Evolutionary conservation across 2,888 invertebrate genomes (phyloP).

Genomic region (Eledona agricola): DNA sequence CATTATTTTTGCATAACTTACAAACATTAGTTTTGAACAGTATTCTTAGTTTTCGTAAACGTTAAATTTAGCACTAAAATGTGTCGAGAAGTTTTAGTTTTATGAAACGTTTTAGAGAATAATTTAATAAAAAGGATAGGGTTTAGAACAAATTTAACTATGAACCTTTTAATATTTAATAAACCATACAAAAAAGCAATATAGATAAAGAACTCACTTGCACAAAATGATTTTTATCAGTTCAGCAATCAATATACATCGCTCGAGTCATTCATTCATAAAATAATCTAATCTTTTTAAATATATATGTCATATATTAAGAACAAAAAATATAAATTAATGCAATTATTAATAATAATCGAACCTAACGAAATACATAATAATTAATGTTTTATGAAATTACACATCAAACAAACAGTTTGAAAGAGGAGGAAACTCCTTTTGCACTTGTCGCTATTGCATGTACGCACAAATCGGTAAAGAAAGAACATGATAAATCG

Average conservation of each 20-base stretch:
- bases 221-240: slow-evolving; percentile 34
- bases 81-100: too few species aligned
- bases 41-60: too few species aligned
- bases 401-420: slow-evolving; percentile 41
- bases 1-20: too few species aligned
- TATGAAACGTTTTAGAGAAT: too few species aligned
- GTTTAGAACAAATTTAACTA: slow-evolving; percentile 20
- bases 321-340: slow-evolving; percentile 37
- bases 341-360: slow-evolving; percentile 30
- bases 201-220: slow-evolving; percentile 34
- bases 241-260: slow-evolving; percentile 17
- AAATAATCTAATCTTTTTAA: slow-evolving; percentile 44
- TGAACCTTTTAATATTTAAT: slow-evolving; percentile 40
- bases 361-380: slow-evolving; percentile 34
- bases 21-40: too few species aligned
- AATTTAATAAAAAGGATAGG: slow-evolving; percentile 2
- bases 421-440: slow-evolving; percentile 41
- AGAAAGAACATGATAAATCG: slow-evolving; percentile 51
- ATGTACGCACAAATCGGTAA: slow-evolving; percentile 53
- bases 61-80: too few species aligned
- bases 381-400: slow-evolving; percentile 30
- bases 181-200: slow-evolving; percentile 42
- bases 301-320: slow-evolving; percentile 51
- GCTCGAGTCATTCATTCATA: slow-evolving; percentile 31
- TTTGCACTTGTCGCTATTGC: slow-evolving; percentile 53